Evolutionary conservation across 2,113 vertebrate species (phyloP).

Genomic region (Amphiprion percula): DNA sequence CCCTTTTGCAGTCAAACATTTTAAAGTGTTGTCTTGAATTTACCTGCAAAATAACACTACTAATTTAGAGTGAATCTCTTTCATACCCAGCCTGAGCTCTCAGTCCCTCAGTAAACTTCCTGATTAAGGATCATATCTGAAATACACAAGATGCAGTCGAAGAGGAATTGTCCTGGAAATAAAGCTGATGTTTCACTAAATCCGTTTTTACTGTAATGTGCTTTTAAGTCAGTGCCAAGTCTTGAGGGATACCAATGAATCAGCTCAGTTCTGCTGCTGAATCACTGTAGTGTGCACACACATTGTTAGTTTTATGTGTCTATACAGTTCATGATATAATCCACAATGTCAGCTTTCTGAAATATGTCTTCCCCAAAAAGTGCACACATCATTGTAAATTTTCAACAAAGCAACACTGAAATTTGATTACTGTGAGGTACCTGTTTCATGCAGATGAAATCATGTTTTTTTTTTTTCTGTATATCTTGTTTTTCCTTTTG

Average conservation of each 20-base stretch:
- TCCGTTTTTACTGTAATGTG: constrained; percentile 41
- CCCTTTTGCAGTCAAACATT: neutral
- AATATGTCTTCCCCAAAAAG: constrained; percentile 7
- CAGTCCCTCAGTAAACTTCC: constrained; percentile 13
- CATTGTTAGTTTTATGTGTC: constrained; percentile 9
- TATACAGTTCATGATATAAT: neutral
- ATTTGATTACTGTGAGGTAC: constrained; percentile 3
- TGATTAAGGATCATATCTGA: constrained; percentile 34
- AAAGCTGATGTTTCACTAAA: constrained; percentile 41
- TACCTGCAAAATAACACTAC: constrained; percentile 2
- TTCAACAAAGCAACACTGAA: constrained; percentile 14
- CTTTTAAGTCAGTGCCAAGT: constrained; percentile 25
- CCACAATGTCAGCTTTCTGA: neutral
- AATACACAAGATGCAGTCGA: constrained; percentile 30
- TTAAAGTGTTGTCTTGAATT: neutral
- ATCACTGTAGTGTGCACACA: neutral
- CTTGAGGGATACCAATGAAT: constrained; percentile 14
- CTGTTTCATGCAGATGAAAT: constrained; percentile 13
- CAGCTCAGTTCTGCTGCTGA: constrained; percentile 6
- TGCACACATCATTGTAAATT: neutral
- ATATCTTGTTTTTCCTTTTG: constrained; percentile 13
- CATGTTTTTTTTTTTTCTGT: neutral
- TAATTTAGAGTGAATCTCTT: constrained; percentile 22
- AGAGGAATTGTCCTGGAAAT: constrained; percentile 17
- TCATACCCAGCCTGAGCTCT: constrained; percentile 31